A percentile compares a stretch with the other conserved stretches of the same genome.
phyloP scores from a whole-genome alignment of 1,140 invertebrate genomes.

The Notospermus geniculatus region DNA sequence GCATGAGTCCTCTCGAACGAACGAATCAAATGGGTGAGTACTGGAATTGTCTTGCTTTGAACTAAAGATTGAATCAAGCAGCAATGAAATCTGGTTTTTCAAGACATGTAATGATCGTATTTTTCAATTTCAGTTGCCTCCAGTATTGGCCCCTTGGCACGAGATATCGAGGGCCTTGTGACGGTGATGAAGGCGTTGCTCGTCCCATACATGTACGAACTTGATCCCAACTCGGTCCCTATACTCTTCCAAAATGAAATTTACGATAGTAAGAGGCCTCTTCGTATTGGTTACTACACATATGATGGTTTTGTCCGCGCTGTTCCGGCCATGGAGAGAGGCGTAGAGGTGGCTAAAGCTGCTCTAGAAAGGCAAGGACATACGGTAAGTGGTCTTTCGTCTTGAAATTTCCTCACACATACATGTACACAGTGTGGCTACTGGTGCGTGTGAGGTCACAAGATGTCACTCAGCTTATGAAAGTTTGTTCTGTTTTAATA shows the following conservation, averaged over 20 bases:
- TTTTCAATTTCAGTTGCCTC: not conserved
- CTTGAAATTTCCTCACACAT: no score
- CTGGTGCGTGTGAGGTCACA: no score
- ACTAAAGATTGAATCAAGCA: no score
- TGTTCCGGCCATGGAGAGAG: constrained; percentile 30
- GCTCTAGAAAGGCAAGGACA: constrained; percentile 32
- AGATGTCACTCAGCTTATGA: no score
- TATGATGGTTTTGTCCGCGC: constrained; percentile 24
- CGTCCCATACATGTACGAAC: constrained; percentile 25
- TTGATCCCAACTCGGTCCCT: constrained; percentile 33
- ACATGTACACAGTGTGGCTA: no score
- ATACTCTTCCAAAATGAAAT: constrained; percentile 37
- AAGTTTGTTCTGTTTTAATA: no score
- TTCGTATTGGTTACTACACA: constrained; percentile 16
- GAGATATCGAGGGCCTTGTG: constrained; percentile 36
- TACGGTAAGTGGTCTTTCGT: constrained; percentile 26
- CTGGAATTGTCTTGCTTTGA: no score
- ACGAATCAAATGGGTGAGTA: no score
- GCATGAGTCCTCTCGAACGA: no score
- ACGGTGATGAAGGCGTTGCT: constrained; percentile 31
- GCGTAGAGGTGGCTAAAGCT: constrained; percentile 33
- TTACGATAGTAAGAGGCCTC: not conserved
- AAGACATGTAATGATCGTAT: no score
- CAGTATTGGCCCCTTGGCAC: constrained; percentile 35
- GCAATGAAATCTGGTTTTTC: no score